A percentile compares a stretch with the other conserved stretches of the same genome.
Evolutionary conservation across 1,140 invertebrate species (phyloP).

Genomic region (Battus philenor): DNA sequence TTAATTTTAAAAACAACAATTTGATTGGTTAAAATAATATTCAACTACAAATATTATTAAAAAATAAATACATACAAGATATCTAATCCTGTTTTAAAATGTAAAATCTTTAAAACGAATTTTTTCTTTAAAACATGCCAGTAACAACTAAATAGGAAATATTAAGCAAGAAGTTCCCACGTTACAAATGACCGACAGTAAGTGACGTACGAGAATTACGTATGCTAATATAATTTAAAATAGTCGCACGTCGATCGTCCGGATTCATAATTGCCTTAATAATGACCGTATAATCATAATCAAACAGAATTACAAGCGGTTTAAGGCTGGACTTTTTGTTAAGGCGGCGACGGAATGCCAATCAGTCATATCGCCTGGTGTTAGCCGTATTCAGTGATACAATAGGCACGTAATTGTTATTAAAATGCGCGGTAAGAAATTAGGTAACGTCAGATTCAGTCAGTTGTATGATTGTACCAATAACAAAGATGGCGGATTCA

Average conservation of each 20-base stretch:
- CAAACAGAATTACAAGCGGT: constrained; percentile 63
- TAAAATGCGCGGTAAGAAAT: constrained; percentile 28
- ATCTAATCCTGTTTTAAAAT: too few species aligned
- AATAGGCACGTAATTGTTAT: constrained; percentile 50
- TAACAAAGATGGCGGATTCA: too few species aligned
- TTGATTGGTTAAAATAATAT: too few species aligned
- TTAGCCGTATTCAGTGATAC: constrained; percentile 31
- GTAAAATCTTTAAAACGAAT: too few species aligned
- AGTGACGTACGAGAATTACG: too few species aligned
- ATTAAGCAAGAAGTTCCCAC: too few species aligned
- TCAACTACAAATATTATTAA: too few species aligned
- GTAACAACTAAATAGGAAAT: too few species aligned
- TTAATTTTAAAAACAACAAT: too few species aligned
- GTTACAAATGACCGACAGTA: constrained; percentile 22
- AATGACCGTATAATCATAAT: constrained; percentile 59
- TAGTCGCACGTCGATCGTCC: constrained; percentile 40
- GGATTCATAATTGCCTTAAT: constrained; percentile 65
- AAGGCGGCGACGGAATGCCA: constrained; percentile 38
- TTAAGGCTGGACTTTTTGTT: constrained; percentile 52
- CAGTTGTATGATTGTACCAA: too few species aligned
- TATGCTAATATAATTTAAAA: constrained; percentile 53
- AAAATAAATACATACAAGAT: too few species aligned
- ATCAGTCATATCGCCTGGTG: constrained; percentile 42
- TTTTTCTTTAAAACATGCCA: too few species aligned
- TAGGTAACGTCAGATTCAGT: constrained; percentile 2